phyloP scores from a whole-genome alignment of 2,888 invertebrate species.

The Rapana venosa region DNA sequence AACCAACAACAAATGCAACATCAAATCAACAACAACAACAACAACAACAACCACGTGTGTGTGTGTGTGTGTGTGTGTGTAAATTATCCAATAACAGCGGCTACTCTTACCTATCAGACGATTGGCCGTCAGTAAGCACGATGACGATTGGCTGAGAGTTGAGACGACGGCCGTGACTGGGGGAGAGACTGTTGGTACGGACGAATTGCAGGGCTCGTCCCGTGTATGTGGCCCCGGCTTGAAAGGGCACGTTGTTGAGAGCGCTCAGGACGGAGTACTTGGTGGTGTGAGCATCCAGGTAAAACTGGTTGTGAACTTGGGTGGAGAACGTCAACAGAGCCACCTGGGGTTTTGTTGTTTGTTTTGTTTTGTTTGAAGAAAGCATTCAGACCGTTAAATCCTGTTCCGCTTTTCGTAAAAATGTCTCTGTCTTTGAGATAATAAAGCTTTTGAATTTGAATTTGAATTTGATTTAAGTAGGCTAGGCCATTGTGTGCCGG shows the following conservation, averaged over 20 bases:
- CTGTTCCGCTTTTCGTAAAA: too few species aligned
- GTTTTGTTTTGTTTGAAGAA: too few species aligned
- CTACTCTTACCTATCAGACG: constrained; percentile 14
- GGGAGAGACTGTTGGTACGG: constrained; percentile 25
- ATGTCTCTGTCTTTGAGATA: too few species aligned
- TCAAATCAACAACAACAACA: too few species aligned
- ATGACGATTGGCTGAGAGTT: constrained; percentile 43
- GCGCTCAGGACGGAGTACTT: constrained; percentile 39
- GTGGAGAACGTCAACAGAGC: constrained; percentile 38
- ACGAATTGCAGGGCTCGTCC: constrained; percentile 40
- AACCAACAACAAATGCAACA: too few species aligned
- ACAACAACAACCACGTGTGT: too few species aligned
- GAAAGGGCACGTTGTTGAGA: constrained; percentile 15
- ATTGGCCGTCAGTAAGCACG: constrained; percentile 45
- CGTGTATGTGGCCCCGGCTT: constrained; percentile 42
- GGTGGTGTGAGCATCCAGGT: constrained; percentile 36
- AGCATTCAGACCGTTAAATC: too few species aligned
- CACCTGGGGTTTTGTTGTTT: constrained; percentile 28
- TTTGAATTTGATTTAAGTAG: too few species aligned
- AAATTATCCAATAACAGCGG: not conserved
- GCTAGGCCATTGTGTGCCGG: too few species aligned
- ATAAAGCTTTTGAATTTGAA: too few species aligned
- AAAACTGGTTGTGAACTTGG: constrained; percentile 35
- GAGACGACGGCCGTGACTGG: constrained; percentile 37
- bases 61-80: not conserved